Conservation (phyloP, 2,113 vertebrate genomes). For the Brachyistius frenatus region DNA sequence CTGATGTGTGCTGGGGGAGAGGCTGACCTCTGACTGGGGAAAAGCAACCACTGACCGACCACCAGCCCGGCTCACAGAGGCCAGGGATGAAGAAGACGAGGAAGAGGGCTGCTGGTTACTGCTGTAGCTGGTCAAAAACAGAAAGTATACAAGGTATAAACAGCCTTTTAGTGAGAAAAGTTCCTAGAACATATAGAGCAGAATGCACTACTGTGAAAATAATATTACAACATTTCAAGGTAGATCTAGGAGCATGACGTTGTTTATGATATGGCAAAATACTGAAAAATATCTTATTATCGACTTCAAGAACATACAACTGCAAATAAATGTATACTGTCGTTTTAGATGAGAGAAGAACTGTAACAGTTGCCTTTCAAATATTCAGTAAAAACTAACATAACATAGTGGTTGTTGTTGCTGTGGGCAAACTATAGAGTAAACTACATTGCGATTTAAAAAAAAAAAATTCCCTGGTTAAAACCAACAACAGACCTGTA, state of each 20-base stretch:
- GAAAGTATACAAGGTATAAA: constrained; percentile 11
- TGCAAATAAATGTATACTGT: no score
- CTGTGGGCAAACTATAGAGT: no score
- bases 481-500: constrained; percentile 12
- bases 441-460: not conserved
- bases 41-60: constrained; percentile 51
- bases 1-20: constrained; percentile 39
- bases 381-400: no score
- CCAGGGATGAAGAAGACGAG: constrained; percentile 69
- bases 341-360: no score
- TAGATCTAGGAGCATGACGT: no score
- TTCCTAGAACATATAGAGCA: not conserved
- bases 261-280: no score
- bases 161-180: not conserved
- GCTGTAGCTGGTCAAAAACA: constrained; percentile 35
- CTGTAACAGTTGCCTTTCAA: no score
- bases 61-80: constrained; percentile 54
- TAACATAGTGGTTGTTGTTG: no score
- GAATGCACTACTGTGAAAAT: not conserved
- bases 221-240: not conserved
- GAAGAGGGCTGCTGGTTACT: constrained; percentile 76
- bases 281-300: no score
- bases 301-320: no score
- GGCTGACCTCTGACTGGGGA: constrained; percentile 56
- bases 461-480: not conserved